Conservation (phyloP, 2,113 vertebrate genomes). For the Merops nubicus region DNA sequence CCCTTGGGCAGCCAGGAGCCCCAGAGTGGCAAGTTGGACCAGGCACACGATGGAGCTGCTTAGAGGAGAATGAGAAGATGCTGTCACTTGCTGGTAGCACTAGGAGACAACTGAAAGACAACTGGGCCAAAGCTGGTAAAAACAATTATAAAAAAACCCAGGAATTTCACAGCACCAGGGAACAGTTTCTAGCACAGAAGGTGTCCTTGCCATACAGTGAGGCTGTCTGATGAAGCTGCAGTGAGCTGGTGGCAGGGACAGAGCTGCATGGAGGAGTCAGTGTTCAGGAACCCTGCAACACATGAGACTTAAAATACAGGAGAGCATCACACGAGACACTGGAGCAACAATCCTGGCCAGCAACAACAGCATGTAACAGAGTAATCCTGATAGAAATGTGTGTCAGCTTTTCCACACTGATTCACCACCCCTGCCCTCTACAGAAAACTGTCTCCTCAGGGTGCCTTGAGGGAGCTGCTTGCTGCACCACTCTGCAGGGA, state of each 20-base stretch:
- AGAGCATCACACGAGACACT: not conserved
- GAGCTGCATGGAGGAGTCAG: fast-evolving
- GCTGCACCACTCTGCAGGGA: not conserved
- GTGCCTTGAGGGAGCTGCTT: not conserved
- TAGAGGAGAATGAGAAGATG: not conserved
- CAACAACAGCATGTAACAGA: fast-evolving
- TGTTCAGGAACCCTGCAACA: not conserved
- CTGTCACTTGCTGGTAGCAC: not conserved
- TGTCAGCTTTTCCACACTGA: not conserved
- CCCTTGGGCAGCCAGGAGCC: not conserved
- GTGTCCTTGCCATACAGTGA: fast-evolving
- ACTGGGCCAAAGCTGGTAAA: not conserved
- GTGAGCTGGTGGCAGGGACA: not conserved
- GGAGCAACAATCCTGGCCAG: not conserved
- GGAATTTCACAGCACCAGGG: not conserved
- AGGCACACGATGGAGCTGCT: not conserved
- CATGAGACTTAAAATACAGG: not conserved
- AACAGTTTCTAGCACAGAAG: not conserved
- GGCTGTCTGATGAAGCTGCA: not conserved
- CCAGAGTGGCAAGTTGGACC: fast-evolving
- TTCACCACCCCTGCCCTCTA: not conserved
- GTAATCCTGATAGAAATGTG: not conserved
- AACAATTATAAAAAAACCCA: not conserved
- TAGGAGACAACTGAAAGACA: not conserved
- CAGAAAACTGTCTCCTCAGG: not conserved